Conservation (phyloP, 92 coral and sea anemone species). For the Porites divaricata region DNA sequence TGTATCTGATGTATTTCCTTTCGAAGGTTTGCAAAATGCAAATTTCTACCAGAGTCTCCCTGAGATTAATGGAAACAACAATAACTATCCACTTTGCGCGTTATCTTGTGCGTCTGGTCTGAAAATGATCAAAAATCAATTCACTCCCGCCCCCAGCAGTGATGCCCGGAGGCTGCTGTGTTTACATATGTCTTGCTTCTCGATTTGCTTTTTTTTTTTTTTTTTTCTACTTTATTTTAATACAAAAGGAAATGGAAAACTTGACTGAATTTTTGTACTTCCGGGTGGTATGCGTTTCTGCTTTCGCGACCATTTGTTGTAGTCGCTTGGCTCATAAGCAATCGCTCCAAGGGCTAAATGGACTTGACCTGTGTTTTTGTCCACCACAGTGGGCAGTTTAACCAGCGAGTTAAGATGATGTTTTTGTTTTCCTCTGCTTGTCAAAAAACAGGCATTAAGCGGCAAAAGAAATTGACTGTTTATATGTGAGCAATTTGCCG, state of each 20-base stretch:
- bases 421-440: conserved; percentile 4
- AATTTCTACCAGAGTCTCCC: neutral
- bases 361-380: conserved; percentile 23
- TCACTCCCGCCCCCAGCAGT: neutral
- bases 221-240: neutral
- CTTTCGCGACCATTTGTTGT: conserved; percentile 45
- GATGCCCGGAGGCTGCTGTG: too few species aligned
- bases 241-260: conserved; percentile 11
- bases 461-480: conserved; percentile 8
- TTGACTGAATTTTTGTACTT: conserved; percentile 9
- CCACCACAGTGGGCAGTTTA: conserved; percentile 38
- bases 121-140: neutral
- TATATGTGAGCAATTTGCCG: neutral
- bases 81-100: neutral
- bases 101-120: neutral
- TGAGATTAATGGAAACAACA: neutral
- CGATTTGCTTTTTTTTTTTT: neutral
- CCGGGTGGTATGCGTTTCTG: conserved; percentile 3
- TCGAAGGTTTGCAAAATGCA: neutral
- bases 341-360: conserved; percentile 25
- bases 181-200: too few species aligned
- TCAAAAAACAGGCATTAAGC: neutral
- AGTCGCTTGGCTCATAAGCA: conserved; percentile 42
- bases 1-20: neutral
- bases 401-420: neutral